Evolutionary conservation across 35 echinoderm and acorn worm genomes (phyloP).

Genomic region (Diadema setosum): DNA sequence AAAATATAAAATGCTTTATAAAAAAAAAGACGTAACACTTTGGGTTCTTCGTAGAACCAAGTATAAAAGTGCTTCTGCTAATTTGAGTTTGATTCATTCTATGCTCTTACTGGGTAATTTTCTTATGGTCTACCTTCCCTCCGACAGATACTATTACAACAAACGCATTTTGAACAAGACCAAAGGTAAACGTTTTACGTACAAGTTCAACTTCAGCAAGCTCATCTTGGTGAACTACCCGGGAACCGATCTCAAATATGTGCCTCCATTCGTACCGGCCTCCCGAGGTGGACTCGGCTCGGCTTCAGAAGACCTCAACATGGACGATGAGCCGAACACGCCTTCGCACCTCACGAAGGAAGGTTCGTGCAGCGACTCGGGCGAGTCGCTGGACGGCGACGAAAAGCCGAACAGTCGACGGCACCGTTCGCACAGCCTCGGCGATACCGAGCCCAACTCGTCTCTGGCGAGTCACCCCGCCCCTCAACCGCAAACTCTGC

Average conservation of each 20-base stretch:
- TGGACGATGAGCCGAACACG: constrained; percentile 54
- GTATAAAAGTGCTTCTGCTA: too few relatives aligned
- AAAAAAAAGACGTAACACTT: too few relatives aligned
- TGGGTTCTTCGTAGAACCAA: too few relatives aligned
- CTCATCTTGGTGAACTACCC: constrained; percentile 97
- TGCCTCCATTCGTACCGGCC: constrained; percentile 52
- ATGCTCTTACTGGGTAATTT: not conserved
- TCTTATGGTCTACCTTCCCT: not conserved
- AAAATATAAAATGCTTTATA: too few relatives aligned
- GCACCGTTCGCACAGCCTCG: constrained; percentile 78
- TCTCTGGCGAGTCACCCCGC: constrained; percentile 17
- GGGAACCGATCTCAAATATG: constrained; percentile 81
- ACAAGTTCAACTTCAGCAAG: constrained; percentile 99
- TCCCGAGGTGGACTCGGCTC: constrained; percentile 18
- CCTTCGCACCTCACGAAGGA: constrained; percentile 44
- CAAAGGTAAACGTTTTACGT: constrained; percentile 96
- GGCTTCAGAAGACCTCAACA: constrained; percentile 20
- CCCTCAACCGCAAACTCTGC: not conserved
- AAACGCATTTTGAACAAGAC: constrained; percentile 97
- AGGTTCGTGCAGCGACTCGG: constrained; percentile 32
- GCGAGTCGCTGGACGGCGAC: constrained; percentile 74
- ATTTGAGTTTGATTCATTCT: too few relatives aligned
- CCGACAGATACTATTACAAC: constrained; percentile 96
- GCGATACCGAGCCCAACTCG: constrained; percentile 56
- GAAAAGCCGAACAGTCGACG: constrained; percentile 59